A percentile compares a stretch with the other conserved stretches of the same genome.
phyloP scores from a whole-genome alignment of 2,797 vertebrate species.

The Sparus aurata region DNA sequence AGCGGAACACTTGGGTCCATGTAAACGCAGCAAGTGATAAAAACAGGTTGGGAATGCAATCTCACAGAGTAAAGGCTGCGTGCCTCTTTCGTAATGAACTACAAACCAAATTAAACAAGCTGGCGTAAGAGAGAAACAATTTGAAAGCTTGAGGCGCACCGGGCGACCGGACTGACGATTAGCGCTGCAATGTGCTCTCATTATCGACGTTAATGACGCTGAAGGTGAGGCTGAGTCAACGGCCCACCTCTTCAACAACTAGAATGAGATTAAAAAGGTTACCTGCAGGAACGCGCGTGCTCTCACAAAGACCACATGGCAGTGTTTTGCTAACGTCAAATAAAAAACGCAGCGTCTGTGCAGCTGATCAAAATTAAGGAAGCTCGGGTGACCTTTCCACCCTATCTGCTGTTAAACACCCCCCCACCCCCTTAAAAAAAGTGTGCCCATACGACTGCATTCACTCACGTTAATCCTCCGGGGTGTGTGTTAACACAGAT shows the following conservation, averaged over 20 bases:
- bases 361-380: slow-evolving; percentile 5
- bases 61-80: not conserved
- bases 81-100: not conserved
- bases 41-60: not conserved
- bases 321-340: not conserved
- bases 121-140: not conserved
- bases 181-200: slow-evolving; percentile 4
- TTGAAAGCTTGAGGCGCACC: not conserved
- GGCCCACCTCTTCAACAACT: slow-evolving; percentile 4
- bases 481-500: slow-evolving; percentile 67
- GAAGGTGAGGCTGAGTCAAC: slow-evolving; percentile 29
- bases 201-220: slow-evolving; percentile 1
- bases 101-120: not conserved
- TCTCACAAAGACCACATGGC: not conserved
- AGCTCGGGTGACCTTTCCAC: slow-evolving; percentile 20
- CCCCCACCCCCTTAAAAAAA: not conserved
- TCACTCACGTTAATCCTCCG: slow-evolving; percentile 35
- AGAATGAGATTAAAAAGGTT: slow-evolving; percentile 16
- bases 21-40: not conserved
- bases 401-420: slow-evolving; percentile 29
- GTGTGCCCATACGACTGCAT: not conserved
- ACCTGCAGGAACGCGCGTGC: not conserved
- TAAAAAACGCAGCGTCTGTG: not conserved
- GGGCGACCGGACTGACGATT: slow-evolving; percentile 14
- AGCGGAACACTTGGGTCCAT: too few species aligned